Evolutionary conservation across 2,797 vertebrate genomes (phyloP).

Genomic region (Vultur gryphus): DNA sequence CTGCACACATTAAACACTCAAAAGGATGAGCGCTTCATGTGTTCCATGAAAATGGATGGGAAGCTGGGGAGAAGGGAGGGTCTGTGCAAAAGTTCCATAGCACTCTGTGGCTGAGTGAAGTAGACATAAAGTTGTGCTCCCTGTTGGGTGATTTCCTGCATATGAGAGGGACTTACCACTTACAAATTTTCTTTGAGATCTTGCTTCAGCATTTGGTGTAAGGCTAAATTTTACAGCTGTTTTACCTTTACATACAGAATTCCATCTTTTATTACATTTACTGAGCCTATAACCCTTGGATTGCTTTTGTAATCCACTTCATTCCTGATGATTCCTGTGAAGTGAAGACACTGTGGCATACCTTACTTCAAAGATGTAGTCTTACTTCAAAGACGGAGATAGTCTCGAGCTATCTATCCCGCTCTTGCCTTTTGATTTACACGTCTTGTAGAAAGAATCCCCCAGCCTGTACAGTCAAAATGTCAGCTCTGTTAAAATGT

Average conservation of each 20-base stretch:
- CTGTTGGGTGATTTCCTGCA: not conserved
- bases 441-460: not conserved
- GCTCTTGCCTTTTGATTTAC: not conserved
- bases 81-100: not conserved
- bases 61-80: not conserved
- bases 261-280: not conserved
- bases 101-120: not conserved
- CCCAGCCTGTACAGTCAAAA: not conserved
- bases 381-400: not conserved
- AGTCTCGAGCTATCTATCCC: not conserved
- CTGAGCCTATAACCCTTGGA: not conserved
- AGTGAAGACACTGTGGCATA: not conserved
- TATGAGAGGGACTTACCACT: not conserved
- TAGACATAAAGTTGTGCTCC: not conserved
- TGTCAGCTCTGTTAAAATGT: not conserved
- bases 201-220: not conserved
- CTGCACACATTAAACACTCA: not conserved
- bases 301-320: not conserved
- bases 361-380: no score
- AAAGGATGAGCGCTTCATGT: not conserved
- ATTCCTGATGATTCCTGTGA: not conserved
- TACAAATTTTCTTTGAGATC: not conserved
- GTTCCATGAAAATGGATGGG: not conserved
- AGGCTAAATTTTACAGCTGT: not conserved
- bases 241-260: not conserved